phyloP scores from a whole-genome alignment of 2,888 invertebrate genomes.

The Sepiola atlantica region DNA sequence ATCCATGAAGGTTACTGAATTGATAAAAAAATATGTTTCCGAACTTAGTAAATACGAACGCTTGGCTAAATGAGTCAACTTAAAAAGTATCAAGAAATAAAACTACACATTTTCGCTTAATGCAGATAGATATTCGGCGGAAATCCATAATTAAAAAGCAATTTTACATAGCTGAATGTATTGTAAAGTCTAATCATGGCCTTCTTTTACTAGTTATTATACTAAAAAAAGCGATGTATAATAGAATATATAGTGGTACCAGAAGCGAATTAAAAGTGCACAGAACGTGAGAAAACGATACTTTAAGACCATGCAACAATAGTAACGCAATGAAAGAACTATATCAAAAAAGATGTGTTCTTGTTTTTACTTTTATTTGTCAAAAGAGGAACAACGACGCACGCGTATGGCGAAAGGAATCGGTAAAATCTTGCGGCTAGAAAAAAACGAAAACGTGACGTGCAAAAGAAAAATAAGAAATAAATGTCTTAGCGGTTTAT shows the following conservation, averaged over 20 bases:
- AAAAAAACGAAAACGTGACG: background rate
- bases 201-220: background rate
- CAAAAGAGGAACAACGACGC: background rate
- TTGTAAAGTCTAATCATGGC: background rate
- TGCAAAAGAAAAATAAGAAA: background rate
- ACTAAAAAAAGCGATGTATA: background rate
- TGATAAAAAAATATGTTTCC: too few species aligned
- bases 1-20: too few species aligned
- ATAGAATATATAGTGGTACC: too few species aligned
- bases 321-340: background rate
- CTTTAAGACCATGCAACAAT: background rate
- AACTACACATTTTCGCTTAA: background rate
- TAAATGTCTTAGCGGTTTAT: background rate
- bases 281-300: background rate
- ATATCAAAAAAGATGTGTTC: background rate
- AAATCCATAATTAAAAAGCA: background rate
- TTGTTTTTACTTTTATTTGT: background rate
- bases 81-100: background rate
- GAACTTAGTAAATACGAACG: background rate
- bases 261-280: background rate
- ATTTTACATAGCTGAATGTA: background rate
- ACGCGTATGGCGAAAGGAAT: background rate
- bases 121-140: background rate
- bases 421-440: background rate
- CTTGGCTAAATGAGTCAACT: background rate